A percentile compares a stretch with the other conserved stretches of the same genome.
phyloP scores from a whole-genome alignment of 37 sponge, comb jelly and placozoan genomes.

The Haliclona indistincta region DNA sequence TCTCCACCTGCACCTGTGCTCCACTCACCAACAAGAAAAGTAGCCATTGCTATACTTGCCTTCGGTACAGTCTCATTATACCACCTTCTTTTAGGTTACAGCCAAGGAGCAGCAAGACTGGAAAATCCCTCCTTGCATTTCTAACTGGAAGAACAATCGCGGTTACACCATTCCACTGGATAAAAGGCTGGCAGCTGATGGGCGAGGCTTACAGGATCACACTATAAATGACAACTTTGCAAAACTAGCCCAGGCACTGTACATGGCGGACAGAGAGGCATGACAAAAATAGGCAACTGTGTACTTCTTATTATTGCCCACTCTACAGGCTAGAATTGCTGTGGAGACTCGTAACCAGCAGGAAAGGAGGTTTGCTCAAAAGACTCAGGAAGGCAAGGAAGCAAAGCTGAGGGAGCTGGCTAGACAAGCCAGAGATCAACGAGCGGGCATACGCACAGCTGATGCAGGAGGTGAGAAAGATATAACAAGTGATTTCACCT shows the following conservation, averaged over 20 bases:
- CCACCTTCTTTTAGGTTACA: constrained; percentile 70
- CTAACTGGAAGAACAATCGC: constrained; percentile 96
- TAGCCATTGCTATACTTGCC: constrained; percentile 12
- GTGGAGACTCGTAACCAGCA: constrained; percentile 82
- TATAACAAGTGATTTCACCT: background rate
- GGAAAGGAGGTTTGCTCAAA: constrained; percentile 89
- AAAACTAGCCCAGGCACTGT: constrained; percentile 95
- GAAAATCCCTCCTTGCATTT: constrained; percentile 99
- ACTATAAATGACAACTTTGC: constrained; percentile 99
- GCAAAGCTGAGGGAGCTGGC: constrained; percentile 83
- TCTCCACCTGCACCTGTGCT: constrained; percentile 98
- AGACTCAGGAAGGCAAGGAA: constrained; percentile 89
- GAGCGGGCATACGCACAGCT: constrained; percentile 70
- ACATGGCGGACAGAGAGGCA: constrained; percentile 98
- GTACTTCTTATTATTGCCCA: background rate
- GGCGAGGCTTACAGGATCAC: constrained; percentile 95
- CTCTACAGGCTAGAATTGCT: constrained; percentile 85
- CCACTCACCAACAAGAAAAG: constrained; percentile 95
- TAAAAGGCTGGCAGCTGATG: constrained; percentile 97
- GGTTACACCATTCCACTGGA: constrained; percentile 99
- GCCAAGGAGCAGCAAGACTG: constrained; percentile 99
- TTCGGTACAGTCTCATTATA: background rate
- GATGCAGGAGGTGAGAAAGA: background rate
- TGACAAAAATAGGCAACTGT: background rate
- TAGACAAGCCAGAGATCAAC: constrained; percentile 89